Evolutionary conservation across 2,888 invertebrate species (phyloP).

Genomic region (Heliconius aoede): DNA sequence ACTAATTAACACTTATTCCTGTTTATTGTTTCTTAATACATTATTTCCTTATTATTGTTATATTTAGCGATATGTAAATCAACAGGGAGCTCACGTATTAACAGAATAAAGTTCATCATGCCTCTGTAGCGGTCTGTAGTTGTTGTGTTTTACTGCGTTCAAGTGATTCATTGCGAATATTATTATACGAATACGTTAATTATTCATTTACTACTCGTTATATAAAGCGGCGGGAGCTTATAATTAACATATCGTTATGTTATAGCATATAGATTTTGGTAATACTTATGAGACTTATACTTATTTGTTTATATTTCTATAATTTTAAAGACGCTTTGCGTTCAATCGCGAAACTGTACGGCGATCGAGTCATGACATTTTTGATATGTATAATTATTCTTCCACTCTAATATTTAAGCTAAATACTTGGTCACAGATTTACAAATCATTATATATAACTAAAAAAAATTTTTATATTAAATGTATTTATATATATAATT

Average conservation of each 20-base stretch:
- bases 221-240: slow-evolving; percentile 19
- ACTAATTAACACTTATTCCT: not conserved
- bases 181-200: slow-evolving; percentile 38
- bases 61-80: not conserved
- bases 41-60: slow-evolving; percentile 18
- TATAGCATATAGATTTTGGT: too few relatives aligned
- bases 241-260: not conserved
- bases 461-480: not conserved
- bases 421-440: not conserved
- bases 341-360: not conserved
- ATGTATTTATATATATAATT: not conserved
- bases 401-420: not conserved
- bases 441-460: not conserved
- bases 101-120: slow-evolving; percentile 26
- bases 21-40: slow-evolving; percentile 8
- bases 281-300: too few relatives aligned
- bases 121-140: slow-evolving; percentile 19
- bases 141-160: slow-evolving; percentile 35
- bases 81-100: slow-evolving; percentile 11
- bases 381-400: not conserved
- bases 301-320: not conserved
- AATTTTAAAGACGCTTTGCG: too few relatives aligned
- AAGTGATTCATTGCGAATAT: slow-evolving; percentile 40
- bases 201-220: slow-evolving; percentile 41
- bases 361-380: not conserved